phyloP scores from a whole-genome alignment of 2,113 vertebrate genomes.

The Tricholaema leucomelas region DNA sequence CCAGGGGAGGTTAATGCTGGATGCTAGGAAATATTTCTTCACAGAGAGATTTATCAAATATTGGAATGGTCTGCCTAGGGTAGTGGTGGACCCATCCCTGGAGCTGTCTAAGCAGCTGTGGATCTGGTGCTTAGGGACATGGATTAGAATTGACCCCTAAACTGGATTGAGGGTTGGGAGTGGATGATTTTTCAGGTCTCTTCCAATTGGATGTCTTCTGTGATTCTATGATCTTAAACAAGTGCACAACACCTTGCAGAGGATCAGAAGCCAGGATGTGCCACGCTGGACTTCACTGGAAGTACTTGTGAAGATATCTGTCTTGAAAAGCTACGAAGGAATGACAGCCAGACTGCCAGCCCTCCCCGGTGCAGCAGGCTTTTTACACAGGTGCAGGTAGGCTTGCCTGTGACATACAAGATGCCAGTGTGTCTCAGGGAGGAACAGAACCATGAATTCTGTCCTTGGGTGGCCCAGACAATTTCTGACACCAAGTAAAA shows the following conservation, averaged over 20 bases:
- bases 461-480: background rate
- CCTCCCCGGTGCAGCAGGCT: background rate
- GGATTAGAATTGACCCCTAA: too few relatives aligned
- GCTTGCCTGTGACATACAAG: rapidly evolving
- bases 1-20: too few relatives aligned
- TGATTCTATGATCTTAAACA: too few relatives aligned
- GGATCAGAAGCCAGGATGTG: background rate
- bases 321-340: background rate
- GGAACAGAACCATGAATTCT: background rate
- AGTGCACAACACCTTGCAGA: background rate
- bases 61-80: too few relatives aligned
- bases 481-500: background rate
- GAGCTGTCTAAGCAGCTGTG: too few relatives aligned
- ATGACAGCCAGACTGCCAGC: background rate
- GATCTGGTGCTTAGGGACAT: too few relatives aligned
- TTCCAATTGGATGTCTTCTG: too few relatives aligned
- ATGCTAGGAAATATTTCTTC: too few relatives aligned
- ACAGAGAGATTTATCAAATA: too few relatives aligned
- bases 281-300: background rate
- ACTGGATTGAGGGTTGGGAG: too few relatives aligned
- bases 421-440: background rate
- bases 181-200: too few relatives aligned
- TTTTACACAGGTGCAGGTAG: background rate
- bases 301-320: background rate
- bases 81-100: too few relatives aligned